A percentile compares a stretch with the other conserved stretches of the same genome.
Conservation (phyloP, 2,888 invertebrate species). For the Dynastes hyllus region DNA sequence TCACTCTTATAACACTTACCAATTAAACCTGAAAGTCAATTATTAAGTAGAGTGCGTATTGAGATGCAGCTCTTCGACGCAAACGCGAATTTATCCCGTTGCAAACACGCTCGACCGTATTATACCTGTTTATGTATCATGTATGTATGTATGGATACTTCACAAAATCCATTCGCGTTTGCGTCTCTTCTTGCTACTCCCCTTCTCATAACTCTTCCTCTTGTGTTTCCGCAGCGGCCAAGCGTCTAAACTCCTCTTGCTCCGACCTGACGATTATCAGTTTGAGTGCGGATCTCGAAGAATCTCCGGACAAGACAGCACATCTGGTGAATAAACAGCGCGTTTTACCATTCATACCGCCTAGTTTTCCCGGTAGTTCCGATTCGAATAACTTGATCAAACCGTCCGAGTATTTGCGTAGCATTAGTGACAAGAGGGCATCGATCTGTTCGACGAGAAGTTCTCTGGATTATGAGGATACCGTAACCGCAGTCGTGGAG, state of each 20-base stretch:
- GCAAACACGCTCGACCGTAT: constrained; percentile 17
- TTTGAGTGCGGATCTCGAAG: constrained; percentile 69
- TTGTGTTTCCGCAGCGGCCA: constrained; percentile 63
- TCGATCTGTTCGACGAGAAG: constrained; percentile 72
- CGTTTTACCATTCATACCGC: constrained; percentile 92
- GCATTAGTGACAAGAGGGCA: constrained; percentile 78
- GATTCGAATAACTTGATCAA: constrained; percentile 90
- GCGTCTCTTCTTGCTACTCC: constrained; percentile 14
- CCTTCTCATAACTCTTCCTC: constrained; percentile 37
- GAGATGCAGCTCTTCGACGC: constrained; percentile 14
- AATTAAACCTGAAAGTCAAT: constrained; percentile 65
- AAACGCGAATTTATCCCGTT: constrained; percentile 33
- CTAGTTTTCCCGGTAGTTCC: constrained; percentile 83
- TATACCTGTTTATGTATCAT: background rate
- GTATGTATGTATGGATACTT: background rate
- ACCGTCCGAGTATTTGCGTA: constrained; percentile 92
- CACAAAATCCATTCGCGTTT: constrained; percentile 5
- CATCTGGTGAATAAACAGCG: constrained; percentile 90
- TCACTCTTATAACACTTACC: constrained; percentile 64
- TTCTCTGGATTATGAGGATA: constrained; percentile 67
- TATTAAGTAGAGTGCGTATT: constrained; percentile 45
- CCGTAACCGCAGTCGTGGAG: constrained; percentile 58
- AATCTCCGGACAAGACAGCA: constrained; percentile 72
- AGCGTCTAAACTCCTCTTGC: constrained; percentile 70
- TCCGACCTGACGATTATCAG: constrained; percentile 72